Evolutionary conservation across 1,140 invertebrate species (phyloP), one percentile per base, ranked within the genome.

Genomic region (Hormaphis cornu): DNA sequence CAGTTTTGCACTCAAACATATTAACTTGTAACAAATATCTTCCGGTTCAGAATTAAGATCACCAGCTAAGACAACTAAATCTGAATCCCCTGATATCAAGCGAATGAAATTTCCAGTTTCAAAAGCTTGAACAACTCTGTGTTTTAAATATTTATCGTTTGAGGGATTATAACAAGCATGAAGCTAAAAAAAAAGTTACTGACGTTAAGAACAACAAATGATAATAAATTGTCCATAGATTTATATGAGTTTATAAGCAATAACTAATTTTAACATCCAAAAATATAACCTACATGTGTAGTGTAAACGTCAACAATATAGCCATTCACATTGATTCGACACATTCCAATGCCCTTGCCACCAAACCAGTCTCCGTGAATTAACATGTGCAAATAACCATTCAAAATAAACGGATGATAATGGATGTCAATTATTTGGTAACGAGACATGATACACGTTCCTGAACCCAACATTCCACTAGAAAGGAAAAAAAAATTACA

Each of bases 301-400:
- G 87, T 87, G 78, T 96, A 97, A 71, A 98, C 77, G 80, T 94
- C 89, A 22, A 97, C 80, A 58, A 82, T 81, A 63, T 88, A 80
- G 70, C 88, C 84, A 20, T 84, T 79, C 69, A 85, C 78, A 71
- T 85, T 80, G 10, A 96, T 82, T 74, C 84, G 84, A 74, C 89
- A 93, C n/a, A 98, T 78, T 12, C 93, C 95, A 59, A 97, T 86
- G 40, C 94, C 94, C 84, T 98, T 98, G 8, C 95, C 95, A 59
- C 93, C 95, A 81, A 96, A 98, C 95, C 95, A 98, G 77, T 98
- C 95, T 1, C 92, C 95, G 80, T 97, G 95, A 53, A 94, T 90
- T 72, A 98, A 83, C 79, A 95, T 96, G 78, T 98, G 95, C 61
- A 95, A 87, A 76, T 97, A 97, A 3, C 95, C 95, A 83, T 98